These are phyloP conservation scores for Epinotia demarniana DNA, from an alignment of 2,888 invertebrate species.

Conservation along the genomic window DNA sequence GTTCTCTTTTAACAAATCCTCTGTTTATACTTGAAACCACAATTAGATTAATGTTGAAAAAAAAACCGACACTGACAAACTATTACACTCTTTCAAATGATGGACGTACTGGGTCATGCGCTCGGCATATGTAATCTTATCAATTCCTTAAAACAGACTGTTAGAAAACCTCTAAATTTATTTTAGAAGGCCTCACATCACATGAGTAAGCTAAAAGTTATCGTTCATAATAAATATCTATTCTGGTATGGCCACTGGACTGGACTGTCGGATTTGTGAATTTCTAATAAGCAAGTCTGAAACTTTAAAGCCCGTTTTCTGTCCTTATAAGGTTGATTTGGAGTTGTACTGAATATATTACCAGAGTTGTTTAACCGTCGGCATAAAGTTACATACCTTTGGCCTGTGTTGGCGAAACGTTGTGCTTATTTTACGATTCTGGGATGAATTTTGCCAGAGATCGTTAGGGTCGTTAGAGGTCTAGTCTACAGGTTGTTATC, in stretches of 20 bases:
- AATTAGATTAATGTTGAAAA: too few species aligned
- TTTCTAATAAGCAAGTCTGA: conserved; percentile 26
- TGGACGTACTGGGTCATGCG: too few species aligned
- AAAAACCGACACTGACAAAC: too few species aligned
- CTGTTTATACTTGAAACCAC: too few species aligned
- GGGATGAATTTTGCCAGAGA: conserved; percentile 5
- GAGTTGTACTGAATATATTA: conserved; percentile 42
- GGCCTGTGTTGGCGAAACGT: conserved; percentile 29
- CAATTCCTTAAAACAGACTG: too few species aligned
- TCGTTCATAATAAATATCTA: background rate
- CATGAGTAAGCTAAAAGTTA: too few species aligned
- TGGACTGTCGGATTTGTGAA: conserved; percentile 36
- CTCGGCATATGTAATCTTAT: too few species aligned
- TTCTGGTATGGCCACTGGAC: conserved; percentile 1
- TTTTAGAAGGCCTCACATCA: too few species aligned
- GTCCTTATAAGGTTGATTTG: conserved; percentile 37
- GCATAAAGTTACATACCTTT: conserved; percentile 21
- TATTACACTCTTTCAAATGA: too few species aligned
- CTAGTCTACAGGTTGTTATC: background rate
- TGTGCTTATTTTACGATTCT: conserved; percentile 16
- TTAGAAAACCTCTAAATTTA: too few species aligned
- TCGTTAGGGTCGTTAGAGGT: background rate
- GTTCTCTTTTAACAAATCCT: too few species aligned
- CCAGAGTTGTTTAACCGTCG: conserved; percentile 29
- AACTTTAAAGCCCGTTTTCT: conserved; percentile 31